phyloP scores from a whole-genome alignment of 2,888 invertebrate species.

The Tryphoninae sp. region DNA sequence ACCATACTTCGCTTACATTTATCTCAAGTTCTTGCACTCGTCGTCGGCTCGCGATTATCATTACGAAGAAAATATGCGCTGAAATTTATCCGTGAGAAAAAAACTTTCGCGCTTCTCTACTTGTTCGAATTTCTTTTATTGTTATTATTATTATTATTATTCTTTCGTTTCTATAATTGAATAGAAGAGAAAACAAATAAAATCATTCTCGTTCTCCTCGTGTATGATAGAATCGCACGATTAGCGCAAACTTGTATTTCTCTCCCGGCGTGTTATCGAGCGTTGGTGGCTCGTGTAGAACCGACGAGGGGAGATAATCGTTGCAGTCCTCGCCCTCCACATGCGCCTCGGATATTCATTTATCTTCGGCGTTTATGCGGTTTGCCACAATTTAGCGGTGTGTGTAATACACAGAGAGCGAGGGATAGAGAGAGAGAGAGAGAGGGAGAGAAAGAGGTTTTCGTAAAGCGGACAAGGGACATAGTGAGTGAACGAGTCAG shows the following conservation, averaged over 20 bases:
- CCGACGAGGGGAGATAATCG: slow-evolving; percentile 40
- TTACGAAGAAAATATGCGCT: too few species aligned
- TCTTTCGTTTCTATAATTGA: too few species aligned
- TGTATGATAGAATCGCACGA: not conserved
- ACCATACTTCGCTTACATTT: not conserved
- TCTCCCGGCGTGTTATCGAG: not conserved
- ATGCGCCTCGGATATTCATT: slow-evolving; percentile 46
- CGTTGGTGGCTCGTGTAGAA: not conserved
- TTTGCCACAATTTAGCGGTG: slow-evolving; percentile 51
- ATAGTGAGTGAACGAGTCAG: slow-evolving; percentile 3
- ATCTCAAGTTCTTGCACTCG: too few species aligned
- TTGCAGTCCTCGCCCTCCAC: slow-evolving; percentile 27
- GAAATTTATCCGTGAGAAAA: too few species aligned
- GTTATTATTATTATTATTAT: too few species aligned
- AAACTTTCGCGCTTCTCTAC: too few species aligned
- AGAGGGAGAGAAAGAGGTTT: slow-evolving; percentile 7
- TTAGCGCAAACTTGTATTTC: slow-evolving; percentile 15
- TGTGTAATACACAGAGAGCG: slow-evolving; percentile 44
- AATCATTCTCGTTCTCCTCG: too few species aligned
- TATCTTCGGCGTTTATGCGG: slow-evolving; percentile 54
- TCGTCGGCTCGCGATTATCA: too few species aligned
- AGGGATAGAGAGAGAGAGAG: slow-evolving; percentile 4
- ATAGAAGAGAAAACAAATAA: too few species aligned
- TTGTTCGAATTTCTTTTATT: too few species aligned
- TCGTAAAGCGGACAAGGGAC: not conserved